Evolutionary conservation across 92 coral and sea anemone genomes (phyloP).

Genomic region (Meandrina meandrites): DNA sequence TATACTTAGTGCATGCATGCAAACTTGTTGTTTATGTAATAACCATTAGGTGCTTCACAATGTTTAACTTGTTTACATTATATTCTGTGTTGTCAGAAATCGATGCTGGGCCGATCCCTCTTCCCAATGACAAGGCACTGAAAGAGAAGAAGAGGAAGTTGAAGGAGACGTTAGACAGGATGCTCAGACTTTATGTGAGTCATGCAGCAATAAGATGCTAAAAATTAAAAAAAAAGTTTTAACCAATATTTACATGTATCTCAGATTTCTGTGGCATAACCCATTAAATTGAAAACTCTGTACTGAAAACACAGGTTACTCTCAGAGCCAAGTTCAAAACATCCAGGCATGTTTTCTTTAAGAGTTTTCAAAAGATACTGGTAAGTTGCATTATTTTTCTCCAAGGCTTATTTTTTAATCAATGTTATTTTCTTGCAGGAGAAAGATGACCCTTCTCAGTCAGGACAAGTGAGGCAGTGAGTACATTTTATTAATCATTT

Average conservation of each 20-base stretch:
- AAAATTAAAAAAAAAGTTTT: not conserved
- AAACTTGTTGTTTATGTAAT: no score
- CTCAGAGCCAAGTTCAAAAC: no score
- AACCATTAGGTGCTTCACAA: no score
- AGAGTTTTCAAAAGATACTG: not conserved
- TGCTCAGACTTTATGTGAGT: constrained; percentile 87
- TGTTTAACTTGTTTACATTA: not conserved
- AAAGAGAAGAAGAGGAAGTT: constrained; percentile 96
- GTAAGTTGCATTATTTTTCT: not conserved
- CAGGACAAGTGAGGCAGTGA: constrained; percentile 67
- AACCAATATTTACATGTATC: not conserved
- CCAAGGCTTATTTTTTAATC: not conserved
- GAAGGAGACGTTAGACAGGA: constrained; percentile 91
- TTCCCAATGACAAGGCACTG: constrained; percentile 98
- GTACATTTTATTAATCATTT: not conserved
- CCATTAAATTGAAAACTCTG: no score
- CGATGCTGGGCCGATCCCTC: constrained; percentile 93
- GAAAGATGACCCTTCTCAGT: constrained; percentile 75
- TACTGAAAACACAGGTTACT: no score
- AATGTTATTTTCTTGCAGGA: constrained; percentile 48
- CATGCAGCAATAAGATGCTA: not conserved
- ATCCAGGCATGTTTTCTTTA: no score
- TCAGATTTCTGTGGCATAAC: no score
- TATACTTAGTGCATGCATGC: no score
- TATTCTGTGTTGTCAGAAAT: constrained; percentile 59